Conservation (phyloP, 2,113 vertebrate genomes). For the Ariopsis seemanni region DNA sequence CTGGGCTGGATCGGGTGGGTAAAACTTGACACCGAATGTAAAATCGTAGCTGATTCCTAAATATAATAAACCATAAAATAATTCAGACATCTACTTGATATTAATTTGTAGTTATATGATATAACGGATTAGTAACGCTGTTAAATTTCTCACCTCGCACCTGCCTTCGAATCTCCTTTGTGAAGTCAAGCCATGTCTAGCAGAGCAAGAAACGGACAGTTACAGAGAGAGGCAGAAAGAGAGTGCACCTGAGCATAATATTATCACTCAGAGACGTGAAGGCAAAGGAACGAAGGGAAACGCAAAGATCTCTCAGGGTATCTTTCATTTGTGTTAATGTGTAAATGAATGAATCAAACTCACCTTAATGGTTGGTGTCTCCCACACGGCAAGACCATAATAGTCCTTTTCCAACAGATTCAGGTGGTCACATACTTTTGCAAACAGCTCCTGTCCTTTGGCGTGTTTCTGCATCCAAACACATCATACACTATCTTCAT, state of each 20-base stretch:
- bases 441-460: conserved; percentile 91
- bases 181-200: conserved; percentile 91
- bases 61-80: neutral
- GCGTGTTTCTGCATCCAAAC: conserved; percentile 84
- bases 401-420: conserved; percentile 98
- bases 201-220: neutral
- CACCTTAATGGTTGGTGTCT: conserved; percentile 82
- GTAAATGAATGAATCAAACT: neutral
- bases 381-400: conserved; percentile 89
- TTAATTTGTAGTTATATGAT: neutral
- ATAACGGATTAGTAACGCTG: too few relatives aligned
- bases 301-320: neutral
- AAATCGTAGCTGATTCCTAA: conserved; percentile 76
- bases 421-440: conserved; percentile 92
- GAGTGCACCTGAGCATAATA: neutral
- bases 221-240: neutral
- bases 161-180: conserved; percentile 94
- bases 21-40: conserved; percentile 83
- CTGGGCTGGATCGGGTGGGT: conserved; percentile 92
- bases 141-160: conserved; percentile 80
- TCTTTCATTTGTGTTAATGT: neutral
- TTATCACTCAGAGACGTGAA: neutral
- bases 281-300: neutral
- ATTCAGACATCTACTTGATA: neutral
- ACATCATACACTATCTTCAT: neutral